Base-by-base conservation (phyloP, 2,888 invertebrate species). In the Julus scandinavius region DNA sequence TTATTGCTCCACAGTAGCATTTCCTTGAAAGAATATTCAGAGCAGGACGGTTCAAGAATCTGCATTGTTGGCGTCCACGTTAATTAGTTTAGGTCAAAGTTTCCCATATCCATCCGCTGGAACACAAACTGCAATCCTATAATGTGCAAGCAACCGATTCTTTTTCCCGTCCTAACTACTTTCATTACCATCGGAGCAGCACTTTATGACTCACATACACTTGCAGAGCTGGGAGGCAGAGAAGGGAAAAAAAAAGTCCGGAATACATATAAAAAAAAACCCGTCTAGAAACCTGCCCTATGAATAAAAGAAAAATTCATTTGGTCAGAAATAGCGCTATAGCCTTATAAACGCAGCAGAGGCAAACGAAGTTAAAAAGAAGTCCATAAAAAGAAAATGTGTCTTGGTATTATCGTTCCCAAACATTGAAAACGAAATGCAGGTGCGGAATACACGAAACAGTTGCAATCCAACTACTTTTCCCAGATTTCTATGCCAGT, bases 71-170 rank as follows among this genome's bases (percentile, higher is more conserved):
- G 29, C 29, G 13, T 6, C 58, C 2, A 17, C 58, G 58, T 58
- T 58, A 58, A 58, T 58, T 58, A 58, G 58, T 58, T 58, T 58
- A 58, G 58, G 58, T 58, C 58, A 58, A n/a, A 58, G 58, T 58
- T 58, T 9, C 13, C 58, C 50, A 7, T 13, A 7, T 13, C 58
- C 17, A 58, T 58, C n/a, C 58, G n/a, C 58, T 58, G n/a, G 58
- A 58, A 5, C 13, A n/a, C n/a, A 58, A 58, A 17, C n/a, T 17
- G 58, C 58, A 17, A 58, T 58, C 58, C 58, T n/a, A 58, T 58
- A 9, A 58, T 58, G 58, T 17, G 11, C 54, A 17, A 54, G 11
- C 9, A 54, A 54, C 11, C 58, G 58, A 58, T 17, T 58, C 58
- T 17, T 58, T 58, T 58, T 58, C n/a, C 58, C 4, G 17, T n/a